Evolutionary conservation across 2,113 vertebrate species (phyloP), one percentile per base, ranked within the genome.

Genomic region (Oreotragus oreotragus): DNA sequence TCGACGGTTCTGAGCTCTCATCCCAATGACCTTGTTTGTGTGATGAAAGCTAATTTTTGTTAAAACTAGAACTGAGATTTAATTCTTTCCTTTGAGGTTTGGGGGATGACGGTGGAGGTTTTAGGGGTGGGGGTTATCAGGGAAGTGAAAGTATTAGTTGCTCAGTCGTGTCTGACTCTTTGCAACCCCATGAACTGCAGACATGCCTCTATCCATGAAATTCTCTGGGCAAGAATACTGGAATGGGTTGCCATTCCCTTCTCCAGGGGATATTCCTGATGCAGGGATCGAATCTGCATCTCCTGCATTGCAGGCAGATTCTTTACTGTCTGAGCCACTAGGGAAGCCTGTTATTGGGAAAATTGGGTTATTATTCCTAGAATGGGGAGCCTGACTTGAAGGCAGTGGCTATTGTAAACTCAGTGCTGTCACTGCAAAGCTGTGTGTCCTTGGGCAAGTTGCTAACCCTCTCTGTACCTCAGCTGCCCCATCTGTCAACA

Each of bases 401-500:
- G 23, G 21, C 60, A 28, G 81, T 33, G 19, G 5, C 14, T 51
- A 3, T 17, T 51, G n/a, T 76, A 49, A 76, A 25, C 47, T 64
- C n/a, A 64, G 0, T 1, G 2, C 45, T 15, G 0, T 36, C 55
- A 12, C 4, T 11, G n/a, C 30, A 36, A n/a, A 57, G 53, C 51
- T 90, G 53, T 86, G 57, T 80, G 84, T 57, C 62, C 51, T 49
- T n/a, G 21, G 49, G 51, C 43, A n/a, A 77, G 21, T 49, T 16
- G 36, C 45, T 47, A 49, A 27, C 62, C 79, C 17, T 96, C 30
- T 87, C 84, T 96, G 64, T 36, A 51, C 33, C 47, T 80, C 10
- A 2, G 10, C 23, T 43, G 30, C 2, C 30, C 43, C 6, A 6
- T n/a, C 80, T 16, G n/a, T 45, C 57, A 70, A 47, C 36, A 47